Conservation (phyloP, 1,140 invertebrate species). For the Drosophila tropicalis region DNA sequence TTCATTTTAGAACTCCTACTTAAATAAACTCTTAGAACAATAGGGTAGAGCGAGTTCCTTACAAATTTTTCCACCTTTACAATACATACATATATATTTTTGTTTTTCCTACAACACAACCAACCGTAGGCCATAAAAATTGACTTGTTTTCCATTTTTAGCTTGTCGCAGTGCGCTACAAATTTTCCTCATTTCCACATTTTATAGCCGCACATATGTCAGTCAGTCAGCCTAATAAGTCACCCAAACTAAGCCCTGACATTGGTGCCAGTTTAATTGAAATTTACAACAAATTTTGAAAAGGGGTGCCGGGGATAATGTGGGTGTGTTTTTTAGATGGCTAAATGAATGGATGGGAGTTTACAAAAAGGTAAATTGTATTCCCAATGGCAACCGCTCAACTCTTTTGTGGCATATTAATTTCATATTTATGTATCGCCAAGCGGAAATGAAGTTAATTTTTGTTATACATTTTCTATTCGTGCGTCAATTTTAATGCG, state of each 20-base stretch:
- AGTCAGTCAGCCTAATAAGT: constrained; percentile 40
- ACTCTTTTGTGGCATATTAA: constrained; percentile 46
- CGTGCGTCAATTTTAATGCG: constrained; percentile 56
- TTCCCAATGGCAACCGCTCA: background rate
- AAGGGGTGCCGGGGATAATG: background rate
- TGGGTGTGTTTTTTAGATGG: background rate
- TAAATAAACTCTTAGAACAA: too few species aligned
- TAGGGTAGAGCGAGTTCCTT: too few species aligned
- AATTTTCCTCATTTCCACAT: constrained; percentile 23
- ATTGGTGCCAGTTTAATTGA: constrained; percentile 15
- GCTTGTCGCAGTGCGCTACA: constrained; percentile 18
- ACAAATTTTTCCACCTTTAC: too few species aligned
- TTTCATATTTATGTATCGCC: constrained; percentile 46
- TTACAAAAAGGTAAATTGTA: background rate
- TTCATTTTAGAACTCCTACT: too few species aligned
- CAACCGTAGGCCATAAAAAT: constrained; percentile 53
- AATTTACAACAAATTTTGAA: constrained; percentile 8
- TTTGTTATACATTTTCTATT: constrained; percentile 63
- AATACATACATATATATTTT: background rate
- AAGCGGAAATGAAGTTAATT: constrained; percentile 57
- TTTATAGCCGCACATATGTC: constrained; percentile 54
- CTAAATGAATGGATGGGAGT: background rate
- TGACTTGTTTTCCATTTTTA: constrained; percentile 52
- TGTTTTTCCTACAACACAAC: background rate
- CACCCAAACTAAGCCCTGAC: constrained; percentile 31